A percentile compares a stretch with the other conserved stretches of the same genome.
phyloP scores from a whole-genome alignment of 2,797 vertebrate genomes.

The Scolopax bukidnonensis region DNA sequence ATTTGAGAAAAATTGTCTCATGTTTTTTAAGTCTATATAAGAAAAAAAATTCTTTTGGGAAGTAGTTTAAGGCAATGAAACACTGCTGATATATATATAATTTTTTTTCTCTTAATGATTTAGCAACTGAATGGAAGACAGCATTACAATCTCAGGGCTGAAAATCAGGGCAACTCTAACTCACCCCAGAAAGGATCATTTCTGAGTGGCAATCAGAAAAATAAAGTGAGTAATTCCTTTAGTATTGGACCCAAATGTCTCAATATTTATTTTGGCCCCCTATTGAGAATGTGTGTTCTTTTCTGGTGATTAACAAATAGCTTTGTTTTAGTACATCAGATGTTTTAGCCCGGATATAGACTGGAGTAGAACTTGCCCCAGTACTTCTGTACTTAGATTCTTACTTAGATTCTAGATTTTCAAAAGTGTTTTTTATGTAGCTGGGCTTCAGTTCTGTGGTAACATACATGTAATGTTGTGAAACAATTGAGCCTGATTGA shows the following conservation, averaged over 20 bases:
- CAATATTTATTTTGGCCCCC: neutral
- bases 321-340: neutral
- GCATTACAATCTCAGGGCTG: conserved; percentile 75
- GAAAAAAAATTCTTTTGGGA: neutral
- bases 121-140: conserved; percentile 85
- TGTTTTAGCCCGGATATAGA: neutral
- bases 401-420: neutral
- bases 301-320: neutral
- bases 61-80: neutral
- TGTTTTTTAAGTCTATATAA: neutral
- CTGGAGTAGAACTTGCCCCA: neutral
- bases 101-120: neutral
- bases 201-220: conserved; percentile 78
- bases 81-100: neutral
- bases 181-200: conserved; percentile 79
- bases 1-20: neutral
- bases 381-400: neutral
- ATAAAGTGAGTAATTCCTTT: conserved; percentile 77
- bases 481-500: neutral
- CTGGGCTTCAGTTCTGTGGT: neutral
- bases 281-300: neutral
- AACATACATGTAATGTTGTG: neutral
- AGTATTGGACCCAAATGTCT: neutral
- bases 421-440: neutral
- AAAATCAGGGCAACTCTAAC: conserved; percentile 81